Evolutionary conservation across 2,888 invertebrate genomes (phyloP).

Genomic region (Eilema sororculum): DNA sequence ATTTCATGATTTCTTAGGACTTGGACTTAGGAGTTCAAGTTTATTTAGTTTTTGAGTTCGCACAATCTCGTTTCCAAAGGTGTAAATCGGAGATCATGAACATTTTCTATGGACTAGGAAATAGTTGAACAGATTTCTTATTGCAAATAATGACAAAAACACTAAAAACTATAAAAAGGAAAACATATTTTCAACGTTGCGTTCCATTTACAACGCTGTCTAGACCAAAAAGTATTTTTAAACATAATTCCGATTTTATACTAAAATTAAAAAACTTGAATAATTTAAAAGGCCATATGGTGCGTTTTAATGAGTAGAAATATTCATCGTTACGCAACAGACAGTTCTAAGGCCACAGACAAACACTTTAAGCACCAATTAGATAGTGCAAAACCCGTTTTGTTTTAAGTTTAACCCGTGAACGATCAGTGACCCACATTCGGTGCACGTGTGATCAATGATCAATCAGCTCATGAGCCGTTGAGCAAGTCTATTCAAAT

Average conservation of each 20-base stretch:
- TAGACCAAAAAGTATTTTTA: not conserved
- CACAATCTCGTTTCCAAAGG: too few relatives aligned
- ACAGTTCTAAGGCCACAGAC: slow-evolving; percentile 24
- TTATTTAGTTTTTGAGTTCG: not conserved
- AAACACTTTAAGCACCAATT: slow-evolving; percentile 45
- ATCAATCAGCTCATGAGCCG: slow-evolving; percentile 60
- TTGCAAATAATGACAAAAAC: too few relatives aligned
- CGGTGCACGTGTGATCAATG: slow-evolving; percentile 57
- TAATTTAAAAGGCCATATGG: slow-evolving; percentile 1
- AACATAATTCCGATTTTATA: not conserved
- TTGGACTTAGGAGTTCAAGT: not conserved
- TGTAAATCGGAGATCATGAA: too few relatives aligned
- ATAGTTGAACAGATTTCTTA: too few relatives aligned
- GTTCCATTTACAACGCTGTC: too few relatives aligned
- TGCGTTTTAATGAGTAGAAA: not conserved
- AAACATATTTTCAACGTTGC: too few relatives aligned
- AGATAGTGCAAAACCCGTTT: slow-evolving; percentile 46
- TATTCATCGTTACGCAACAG: slow-evolving; percentile 9
- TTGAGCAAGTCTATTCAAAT: slow-evolving; percentile 72
- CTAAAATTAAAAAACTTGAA: not conserved
- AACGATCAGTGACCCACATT: slow-evolving; percentile 53
- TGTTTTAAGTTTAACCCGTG: slow-evolving; percentile 46
- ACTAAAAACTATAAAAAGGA: too few relatives aligned
- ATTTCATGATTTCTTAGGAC: not conserved
- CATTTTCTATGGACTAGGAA: too few relatives aligned